Conservation (phyloP, 2,113 vertebrate species). For the Excalfactoria chinensis region DNA sequence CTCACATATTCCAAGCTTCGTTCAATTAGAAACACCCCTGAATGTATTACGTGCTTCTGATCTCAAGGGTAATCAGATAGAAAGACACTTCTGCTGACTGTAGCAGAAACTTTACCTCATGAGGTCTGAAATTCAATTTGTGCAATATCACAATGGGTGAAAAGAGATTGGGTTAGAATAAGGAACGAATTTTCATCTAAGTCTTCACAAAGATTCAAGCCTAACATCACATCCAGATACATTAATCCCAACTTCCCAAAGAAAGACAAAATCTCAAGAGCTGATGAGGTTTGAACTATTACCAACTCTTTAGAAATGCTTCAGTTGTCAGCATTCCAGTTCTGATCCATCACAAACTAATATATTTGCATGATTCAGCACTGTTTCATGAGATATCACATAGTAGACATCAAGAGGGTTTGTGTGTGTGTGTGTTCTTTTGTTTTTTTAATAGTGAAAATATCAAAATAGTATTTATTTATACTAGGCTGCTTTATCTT, state of each 20-base stretch:
- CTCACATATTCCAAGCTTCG: slow-evolving; percentile 29
- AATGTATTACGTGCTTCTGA: slow-evolving; percentile 43
- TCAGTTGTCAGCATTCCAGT: slow-evolving; percentile 26
- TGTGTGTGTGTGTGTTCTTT: neutral
- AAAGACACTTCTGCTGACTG: slow-evolving; percentile 44
- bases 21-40: slow-evolving; percentile 57
- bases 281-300: slow-evolving; percentile 43
- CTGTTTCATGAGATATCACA: neutral
- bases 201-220: slow-evolving; percentile 19
- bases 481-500: neutral
- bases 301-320: slow-evolving; percentile 26
- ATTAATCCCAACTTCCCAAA: slow-evolving; percentile 42
- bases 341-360: neutral
- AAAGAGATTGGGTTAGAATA: slow-evolving; percentile 4
- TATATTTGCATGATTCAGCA: slow-evolving; percentile 24
- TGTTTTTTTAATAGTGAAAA: neutral
- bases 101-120: slow-evolving; percentile 32
- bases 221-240: slow-evolving; percentile 19
- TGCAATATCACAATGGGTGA: slow-evolving; percentile 14
- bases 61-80: slow-evolving; percentile 50
- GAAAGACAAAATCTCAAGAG: slow-evolving; percentile 54
- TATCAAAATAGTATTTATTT: neutral
- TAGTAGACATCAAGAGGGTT: neutral
- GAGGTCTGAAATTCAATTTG: slow-evolving; percentile 41
- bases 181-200: slow-evolving; percentile 22